Percentiles rank a stretch among this genome's conserved stretches.
Evolutionary conservation across 2,797 vertebrate genomes (phyloP).

Genomic region (Octomys mimax): DNA sequence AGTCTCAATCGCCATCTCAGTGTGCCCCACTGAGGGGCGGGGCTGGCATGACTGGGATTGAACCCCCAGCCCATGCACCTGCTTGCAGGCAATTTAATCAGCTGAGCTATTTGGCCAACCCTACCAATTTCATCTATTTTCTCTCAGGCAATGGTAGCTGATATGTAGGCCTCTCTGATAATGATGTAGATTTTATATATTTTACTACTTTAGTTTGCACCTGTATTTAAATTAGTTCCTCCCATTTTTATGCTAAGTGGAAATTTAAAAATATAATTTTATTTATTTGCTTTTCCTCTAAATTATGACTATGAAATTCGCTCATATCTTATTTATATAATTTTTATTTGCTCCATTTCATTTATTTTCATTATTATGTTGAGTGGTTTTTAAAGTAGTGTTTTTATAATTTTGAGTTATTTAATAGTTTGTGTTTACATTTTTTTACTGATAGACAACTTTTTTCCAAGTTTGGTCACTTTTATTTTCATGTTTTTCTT

Average conservation of each 20-base stretch:
- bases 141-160: neutral
- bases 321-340: neutral
- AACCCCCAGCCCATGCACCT: too few relatives aligned
- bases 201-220: neutral
- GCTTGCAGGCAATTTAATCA: too few relatives aligned
- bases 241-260: neutral
- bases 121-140: neutral
- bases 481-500: neutral
- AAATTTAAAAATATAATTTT: neutral
- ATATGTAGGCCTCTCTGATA: neutral
- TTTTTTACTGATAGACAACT: neutral
- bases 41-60: too few relatives aligned
- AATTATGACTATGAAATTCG: neutral
- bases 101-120: too few relatives aligned
- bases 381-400: neutral
- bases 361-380: neutral
- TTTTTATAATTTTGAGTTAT: neutral
- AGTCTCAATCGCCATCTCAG: too few relatives aligned
- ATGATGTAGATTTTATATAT: neutral
- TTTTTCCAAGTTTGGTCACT: neutral
- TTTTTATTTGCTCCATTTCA: neutral
- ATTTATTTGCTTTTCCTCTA: neutral
- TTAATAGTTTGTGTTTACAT: neutral
- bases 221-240: neutral
- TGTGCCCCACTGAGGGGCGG: too few relatives aligned